phyloP scores from a whole-genome alignment of 2,888 invertebrate genomes.

The Exocentrus adspersus region DNA sequence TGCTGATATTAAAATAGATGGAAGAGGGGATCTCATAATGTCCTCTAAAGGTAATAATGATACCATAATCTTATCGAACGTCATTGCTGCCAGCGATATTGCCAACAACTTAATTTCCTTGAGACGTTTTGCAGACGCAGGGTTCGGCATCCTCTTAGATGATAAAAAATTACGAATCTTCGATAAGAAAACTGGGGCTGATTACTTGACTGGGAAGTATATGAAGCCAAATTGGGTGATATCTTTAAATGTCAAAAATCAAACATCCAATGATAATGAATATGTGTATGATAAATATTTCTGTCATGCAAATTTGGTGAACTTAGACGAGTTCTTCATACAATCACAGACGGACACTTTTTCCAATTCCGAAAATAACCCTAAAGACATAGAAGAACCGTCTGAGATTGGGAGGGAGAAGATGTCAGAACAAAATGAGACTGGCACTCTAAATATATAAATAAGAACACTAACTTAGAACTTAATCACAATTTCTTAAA shows the following conservation, averaged over 20 bases:
- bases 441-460: not conserved
- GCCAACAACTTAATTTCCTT: not conserved
- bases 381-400: not conserved
- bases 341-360: conserved; percentile 19
- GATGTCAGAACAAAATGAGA: not conserved
- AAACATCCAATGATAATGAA: no score
- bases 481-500: no score
- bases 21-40: not conserved
- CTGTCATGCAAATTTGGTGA: not conserved
- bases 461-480: no score
- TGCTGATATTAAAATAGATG: conserved; percentile 11
- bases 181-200: not conserved
- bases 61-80: not conserved
- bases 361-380: conserved; percentile 3
- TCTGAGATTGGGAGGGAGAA: not conserved
- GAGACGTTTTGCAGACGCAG: conserved; percentile 4
- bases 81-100: conserved; percentile 1
- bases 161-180: not conserved
- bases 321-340: conserved; percentile 28
- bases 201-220: not conserved
- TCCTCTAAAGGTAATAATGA: not conserved
- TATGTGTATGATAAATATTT: not conserved
- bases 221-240: conserved; percentile 15
- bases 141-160: not conserved
- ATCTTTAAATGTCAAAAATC: not conserved